Evolutionary conservation across 2,888 invertebrate species (phyloP), one percentile per base, ranked within the genome.

Genomic region (Aphidoletes aphidimyza): DNA sequence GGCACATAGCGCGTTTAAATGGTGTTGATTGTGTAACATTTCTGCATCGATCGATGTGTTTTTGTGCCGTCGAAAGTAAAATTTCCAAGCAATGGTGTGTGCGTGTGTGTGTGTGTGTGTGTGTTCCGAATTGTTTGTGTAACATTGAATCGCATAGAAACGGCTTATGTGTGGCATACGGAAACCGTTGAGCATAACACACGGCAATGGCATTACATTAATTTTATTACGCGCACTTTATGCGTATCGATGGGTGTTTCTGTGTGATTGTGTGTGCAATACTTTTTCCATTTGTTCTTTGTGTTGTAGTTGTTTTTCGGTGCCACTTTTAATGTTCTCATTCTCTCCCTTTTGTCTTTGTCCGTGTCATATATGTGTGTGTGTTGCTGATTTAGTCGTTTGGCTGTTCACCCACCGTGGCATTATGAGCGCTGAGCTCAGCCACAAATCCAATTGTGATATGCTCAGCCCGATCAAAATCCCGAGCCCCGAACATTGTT

Each of bases 141-240:
- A n/a, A n/a, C n/a, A n/a, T n/a, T n/a, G n/a, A n/a, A n/a, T 11
- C 54, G 54, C 26, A 26, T 54, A 22, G 26, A 54, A 54, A 22
- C 22, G 54, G 3, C 69, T n/a, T 69, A 14, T 69, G 69, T 34
- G 69, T 26, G 30, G 30, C 17, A n/a, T n/a, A 69, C 69, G 69
- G 30, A 69, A 69, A 69, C n/a, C 34, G 69, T 69, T 30, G 69
- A 69, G 69, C 69, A 69, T 30, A 69, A 69, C 69, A n/a, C n/a
- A 69, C 69, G 69, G 69, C 69, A 69, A 69, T 69, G 69, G 69
- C 37, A 81, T 81, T 81, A 81, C 81, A 81, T 81, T 36, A 81
- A 81, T 37, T 81, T 81, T 81, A 81, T 81, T 36, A 36, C 39
- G 81, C 1, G 37, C 37, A 11, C 81, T 81, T 37, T 81, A 37